These are phyloP conservation scores for Lasioglossum leucozonium DNA, from an alignment of 2,888 invertebrate genomes.

Conservation along the genomic window DNA sequence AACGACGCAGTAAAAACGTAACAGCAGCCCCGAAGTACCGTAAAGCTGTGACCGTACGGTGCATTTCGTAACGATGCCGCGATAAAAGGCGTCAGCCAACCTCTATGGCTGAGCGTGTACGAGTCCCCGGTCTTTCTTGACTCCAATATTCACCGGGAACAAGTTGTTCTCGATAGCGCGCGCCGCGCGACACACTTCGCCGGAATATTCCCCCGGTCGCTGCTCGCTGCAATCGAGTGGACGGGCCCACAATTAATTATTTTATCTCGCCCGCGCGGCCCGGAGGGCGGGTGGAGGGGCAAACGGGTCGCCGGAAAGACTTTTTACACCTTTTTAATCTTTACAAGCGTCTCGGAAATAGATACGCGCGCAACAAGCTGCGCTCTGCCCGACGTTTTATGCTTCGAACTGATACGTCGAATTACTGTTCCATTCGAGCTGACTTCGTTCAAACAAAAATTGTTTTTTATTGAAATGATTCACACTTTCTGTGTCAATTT, in stretches of 20 bases:
- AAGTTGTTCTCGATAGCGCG: slow-evolving; percentile 44
- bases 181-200: slow-evolving; percentile 16
- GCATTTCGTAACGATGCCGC: slow-evolving; percentile 80
- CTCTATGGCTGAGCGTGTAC: slow-evolving; percentile 33
- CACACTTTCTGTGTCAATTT: not conserved
- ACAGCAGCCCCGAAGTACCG: slow-evolving; percentile 83
- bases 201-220: slow-evolving; percentile 16
- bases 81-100: slow-evolving; percentile 70
- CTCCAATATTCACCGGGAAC: slow-evolving; percentile 35
- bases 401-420: not conserved
- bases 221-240: not conserved
- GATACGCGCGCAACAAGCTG: not conserved
- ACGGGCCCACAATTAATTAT: slow-evolving; percentile 22
- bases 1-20: slow-evolving; percentile 84
- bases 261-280: not conserved
- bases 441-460: no score
- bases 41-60: slow-evolving; percentile 83
- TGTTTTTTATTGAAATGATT: no score
- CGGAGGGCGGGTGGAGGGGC: no score
- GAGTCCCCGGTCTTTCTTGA: slow-evolving; percentile 23
- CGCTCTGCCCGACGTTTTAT: not conserved
- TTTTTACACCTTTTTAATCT: slow-evolving; percentile 9
- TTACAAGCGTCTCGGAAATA: not conserved
- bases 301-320: not conserved
- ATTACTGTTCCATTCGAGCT: no score